Evolutionary conservation across 2,797 vertebrate species (phyloP).

Genomic region (Smutsia gigantea): DNA sequence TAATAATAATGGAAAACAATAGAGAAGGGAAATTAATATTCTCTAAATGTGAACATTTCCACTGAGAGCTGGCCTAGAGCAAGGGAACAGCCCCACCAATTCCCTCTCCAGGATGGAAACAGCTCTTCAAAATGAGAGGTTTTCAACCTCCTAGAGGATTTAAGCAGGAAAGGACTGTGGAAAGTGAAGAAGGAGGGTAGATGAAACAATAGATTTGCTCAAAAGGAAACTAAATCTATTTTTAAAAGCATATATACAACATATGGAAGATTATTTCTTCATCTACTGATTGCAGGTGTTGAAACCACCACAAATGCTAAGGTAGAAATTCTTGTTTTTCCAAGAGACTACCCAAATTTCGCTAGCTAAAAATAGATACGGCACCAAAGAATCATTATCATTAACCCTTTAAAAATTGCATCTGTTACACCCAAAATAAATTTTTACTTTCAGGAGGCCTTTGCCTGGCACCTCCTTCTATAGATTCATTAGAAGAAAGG

Average conservation of each 20-base stretch:
- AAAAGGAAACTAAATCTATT: slow-evolving; percentile 12
- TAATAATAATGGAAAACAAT: not conserved
- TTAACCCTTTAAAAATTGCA: not conserved
- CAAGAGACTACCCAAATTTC: slow-evolving; percentile 15
- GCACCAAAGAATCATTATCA: slow-evolving; percentile 14
- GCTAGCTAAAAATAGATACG: not conserved
- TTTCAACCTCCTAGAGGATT: not conserved
- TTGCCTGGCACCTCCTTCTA: not conserved
- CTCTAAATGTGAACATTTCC: not conserved
- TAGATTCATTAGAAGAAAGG: slow-evolving; percentile 41
- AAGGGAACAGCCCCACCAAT: not conserved
- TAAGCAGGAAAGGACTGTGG: not conserved
- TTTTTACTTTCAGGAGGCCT: slow-evolving; percentile 46
- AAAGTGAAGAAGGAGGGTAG: not conserved
- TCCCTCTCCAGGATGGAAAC: not conserved
- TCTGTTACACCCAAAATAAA: not conserved
- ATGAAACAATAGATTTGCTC: not conserved
- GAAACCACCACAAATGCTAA: not conserved
- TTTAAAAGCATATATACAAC: not conserved
- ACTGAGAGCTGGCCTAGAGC: not conserved
- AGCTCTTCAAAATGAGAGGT: not conserved
- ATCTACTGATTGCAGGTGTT: not conserved
- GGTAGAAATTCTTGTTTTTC: slow-evolving; percentile 14
- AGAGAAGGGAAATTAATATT: not conserved
- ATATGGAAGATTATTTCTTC: not conserved